Conservation (phyloP, 2,888 invertebrate species). For the Tortricodes alternella region DNA sequence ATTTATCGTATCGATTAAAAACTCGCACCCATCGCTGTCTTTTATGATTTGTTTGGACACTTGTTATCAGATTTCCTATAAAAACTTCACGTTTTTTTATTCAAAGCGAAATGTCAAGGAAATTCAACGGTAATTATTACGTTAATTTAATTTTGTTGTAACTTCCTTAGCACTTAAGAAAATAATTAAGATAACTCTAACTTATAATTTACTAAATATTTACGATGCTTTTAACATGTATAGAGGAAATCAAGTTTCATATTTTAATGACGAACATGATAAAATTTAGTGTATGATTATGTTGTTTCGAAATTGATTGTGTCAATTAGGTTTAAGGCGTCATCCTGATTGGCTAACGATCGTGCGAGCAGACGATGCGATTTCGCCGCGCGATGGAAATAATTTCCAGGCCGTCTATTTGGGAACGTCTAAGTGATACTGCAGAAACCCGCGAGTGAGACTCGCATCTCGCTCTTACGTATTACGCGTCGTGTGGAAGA, state of each 20-base stretch:
- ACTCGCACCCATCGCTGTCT: conserved; percentile 46
- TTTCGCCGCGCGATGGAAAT: too few relatives aligned
- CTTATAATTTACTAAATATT: conserved; percentile 27
- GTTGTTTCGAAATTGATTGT: conserved; percentile 22
- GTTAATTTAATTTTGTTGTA: conserved; percentile 15
- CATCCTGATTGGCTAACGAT: too few relatives aligned
- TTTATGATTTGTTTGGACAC: conserved; percentile 56
- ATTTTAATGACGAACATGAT: conserved; percentile 13
- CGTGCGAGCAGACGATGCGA: too few relatives aligned
- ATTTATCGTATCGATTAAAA: conserved; percentile 64
- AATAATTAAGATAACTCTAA: conserved; percentile 27
- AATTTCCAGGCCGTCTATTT: too few relatives aligned
- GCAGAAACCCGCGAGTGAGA: too few relatives aligned
- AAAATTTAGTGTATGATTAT: conserved; percentile 24
- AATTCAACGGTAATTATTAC: conserved; percentile 31
- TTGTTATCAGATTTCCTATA: conserved; percentile 37
- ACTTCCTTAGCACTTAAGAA: conserved; percentile 23
- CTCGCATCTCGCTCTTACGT: too few relatives aligned
- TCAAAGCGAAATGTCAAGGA: conserved; percentile 56
- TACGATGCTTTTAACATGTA: conserved; percentile 27
- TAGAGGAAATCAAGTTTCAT: conserved; percentile 22
- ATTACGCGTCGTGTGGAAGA: too few relatives aligned
- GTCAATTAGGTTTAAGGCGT: conserved; percentile 24
- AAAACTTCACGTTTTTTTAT: conserved; percentile 23
- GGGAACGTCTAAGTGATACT: too few relatives aligned